Base-by-base conservation (phyloP, 1,140 invertebrate species). In the Eupeodes corollae region DNA sequence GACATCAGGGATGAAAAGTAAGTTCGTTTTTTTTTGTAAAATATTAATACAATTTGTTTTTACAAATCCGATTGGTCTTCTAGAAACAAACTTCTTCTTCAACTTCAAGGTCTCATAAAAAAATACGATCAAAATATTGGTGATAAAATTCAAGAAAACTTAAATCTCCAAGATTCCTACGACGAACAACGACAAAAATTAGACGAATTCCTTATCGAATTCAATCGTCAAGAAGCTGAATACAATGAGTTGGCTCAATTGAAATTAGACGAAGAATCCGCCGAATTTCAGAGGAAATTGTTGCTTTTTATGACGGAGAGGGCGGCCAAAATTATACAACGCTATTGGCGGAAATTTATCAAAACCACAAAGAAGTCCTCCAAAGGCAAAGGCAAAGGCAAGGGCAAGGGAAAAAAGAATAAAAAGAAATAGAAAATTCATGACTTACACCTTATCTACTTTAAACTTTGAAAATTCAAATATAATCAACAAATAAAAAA, bases 261-360 rank as follows among this genome's bases (percentile, higher is more conserved):
- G 11, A 48, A 48, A 35, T 26, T 46, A 31, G 41, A 52, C 18
- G 47, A 52, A 34, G 47, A 52, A 35, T 19, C 37, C n/a, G 39
- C 30, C 1, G 35, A 40, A 12, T 44, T 46, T 13, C 49, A 53
- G 33, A 35, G 51, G 21, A 50, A 42, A 44, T 41, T 53, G 13
- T 21, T 53, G 39, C 26, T 53, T 2, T 53, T 53, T 41, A 53
- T 53, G 49, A 51, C 51, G 46, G 48, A 44, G 14, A 42, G 52
- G n/a, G 49, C 52, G 2, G 52, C 52, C 3, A 41, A 40, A 30
- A 37, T 46, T 18, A 46, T 53, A 15, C 52, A 53, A 41, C 14
- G 33, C 10, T 19, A 44, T 34, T 53, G 46, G 43, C 40, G 49
- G 12, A 26, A 30, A 18, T 50, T 34, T 50, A 35, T 44, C 8